Evolutionary conservation across 2,888 invertebrate genomes (phyloP).

Genomic region (Sesia bembeciformis): DNA sequence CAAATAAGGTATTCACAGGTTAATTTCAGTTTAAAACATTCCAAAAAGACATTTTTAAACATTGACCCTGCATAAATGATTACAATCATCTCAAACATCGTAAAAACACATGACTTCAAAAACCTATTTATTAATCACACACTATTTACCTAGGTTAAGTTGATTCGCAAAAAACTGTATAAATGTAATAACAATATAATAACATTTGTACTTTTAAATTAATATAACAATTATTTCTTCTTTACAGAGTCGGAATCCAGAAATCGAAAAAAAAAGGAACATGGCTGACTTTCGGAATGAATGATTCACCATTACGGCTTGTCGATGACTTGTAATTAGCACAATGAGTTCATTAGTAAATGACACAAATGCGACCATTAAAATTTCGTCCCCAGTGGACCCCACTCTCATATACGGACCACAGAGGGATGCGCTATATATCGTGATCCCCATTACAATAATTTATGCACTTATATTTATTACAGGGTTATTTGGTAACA

Average conservation of each 20-base stretch:
- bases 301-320: neutral
- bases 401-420: conserved; percentile 52
- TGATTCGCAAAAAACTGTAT: no score
- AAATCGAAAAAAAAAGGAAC: neutral
- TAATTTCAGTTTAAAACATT: no score
- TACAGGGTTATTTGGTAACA: conserved; percentile 86
- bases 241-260: neutral
- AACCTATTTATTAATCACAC: no score
- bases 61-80: no score
- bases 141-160: no score
- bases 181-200: no score
- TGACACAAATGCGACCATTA: conserved; percentile 11
- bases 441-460: conserved; percentile 83
- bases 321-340: neutral
- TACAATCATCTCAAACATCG: no score
- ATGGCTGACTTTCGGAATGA: neutral
- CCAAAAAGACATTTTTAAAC: no score
- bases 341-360: neutral
- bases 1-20: no score
- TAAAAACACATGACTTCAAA: no score
- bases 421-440: conserved; percentile 70
- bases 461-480: conserved; percentile 85
- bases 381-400: conserved; percentile 25
- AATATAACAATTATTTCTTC: neutral
- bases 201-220: no score